Evolutionary conservation across 2,113 vertebrate species (phyloP).

Genomic region (Fregata magnificens): DNA sequence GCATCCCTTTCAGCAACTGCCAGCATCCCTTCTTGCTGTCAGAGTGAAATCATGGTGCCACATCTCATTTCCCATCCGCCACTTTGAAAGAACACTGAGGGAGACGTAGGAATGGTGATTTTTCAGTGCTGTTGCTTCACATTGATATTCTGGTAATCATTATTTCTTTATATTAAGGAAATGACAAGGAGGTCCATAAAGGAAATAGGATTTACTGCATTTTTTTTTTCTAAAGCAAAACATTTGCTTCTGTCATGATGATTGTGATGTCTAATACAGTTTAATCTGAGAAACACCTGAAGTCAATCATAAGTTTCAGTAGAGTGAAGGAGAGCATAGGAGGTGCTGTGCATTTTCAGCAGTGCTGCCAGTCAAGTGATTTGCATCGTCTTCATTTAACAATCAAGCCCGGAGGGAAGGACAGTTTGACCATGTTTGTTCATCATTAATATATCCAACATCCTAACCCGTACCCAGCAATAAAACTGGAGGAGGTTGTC

Average conservation of each 20-base stretch:
- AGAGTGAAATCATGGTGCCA: neutral
- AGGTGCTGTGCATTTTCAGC: neutral
- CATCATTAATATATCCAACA: neutral
- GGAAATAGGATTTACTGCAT: neutral
- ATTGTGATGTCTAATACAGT: conserved; percentile 41
- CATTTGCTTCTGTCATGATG: neutral
- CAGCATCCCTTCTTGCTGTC: neutral
- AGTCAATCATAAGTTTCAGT: conserved; percentile 49
- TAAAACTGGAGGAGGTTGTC: neutral
- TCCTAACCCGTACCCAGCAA: neutral
- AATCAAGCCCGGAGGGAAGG: neutral
- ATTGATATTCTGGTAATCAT: neutral
- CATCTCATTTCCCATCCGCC: neutral
- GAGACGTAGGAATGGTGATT: neutral
- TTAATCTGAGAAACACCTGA: conserved; percentile 76
- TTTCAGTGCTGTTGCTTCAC: neutral
- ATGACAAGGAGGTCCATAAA: neutral
- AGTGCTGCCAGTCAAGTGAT: neutral
- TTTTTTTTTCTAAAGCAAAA: conserved; percentile 1
- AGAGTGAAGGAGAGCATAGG: neutral
- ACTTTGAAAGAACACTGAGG: neutral
- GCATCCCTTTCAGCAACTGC: neutral
- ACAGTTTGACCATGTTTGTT: neutral
- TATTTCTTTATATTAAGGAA: neutral
- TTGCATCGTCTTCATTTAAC: neutral